Evolutionary conservation across 2,797 vertebrate species (phyloP), one percentile per base, ranked within the genome.

Genomic region (Cottoperca gobio): DNA sequence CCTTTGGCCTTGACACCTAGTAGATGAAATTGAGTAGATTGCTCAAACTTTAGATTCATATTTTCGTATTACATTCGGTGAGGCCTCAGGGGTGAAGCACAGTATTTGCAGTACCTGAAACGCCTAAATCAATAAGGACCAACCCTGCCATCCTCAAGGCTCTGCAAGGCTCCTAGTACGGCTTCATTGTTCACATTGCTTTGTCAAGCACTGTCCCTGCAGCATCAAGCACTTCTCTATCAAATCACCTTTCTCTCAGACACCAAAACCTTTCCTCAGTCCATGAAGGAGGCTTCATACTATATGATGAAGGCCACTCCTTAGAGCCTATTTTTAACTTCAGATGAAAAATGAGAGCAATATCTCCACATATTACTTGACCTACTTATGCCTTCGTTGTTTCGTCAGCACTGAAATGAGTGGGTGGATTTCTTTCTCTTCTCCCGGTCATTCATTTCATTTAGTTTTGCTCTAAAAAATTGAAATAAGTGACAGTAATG

Each of bases 341-440:
- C 5, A 8, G 48, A 67, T 70, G 64, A 76, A 73, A 79, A 85
- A 90, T 62, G 31, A 81, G 69, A 42, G 79, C 33, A 58, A 76
- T 68, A 55, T 84, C 48, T 72, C 48, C 71, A 63, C 68, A 14
- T 17, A 37, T 62, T 37, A 64, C 60, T 62, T 84, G 83, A 87
- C 85, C 84, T 68, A 87, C 35, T 87, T 86, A 33, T 70, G 70
- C 23, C 48, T 63, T 69, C 17, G 40, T 63, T 17, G 6, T 46
- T 83, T 64, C 14, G 60, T 70, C 28, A 10, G 16, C 71, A 54
- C 69, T 67, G 43, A 79, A 76, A 73, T 45, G 23, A 69, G 65
- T 76, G 39, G 63, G 52, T 70, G 70, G 72, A 57, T 83, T 77
- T 55, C 31, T 45, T 21, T 8, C 39, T 37, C 33, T 50, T 72